These are phyloP conservation scores for Lottia scabra DNA, from an alignment of 2,888 invertebrate genomes.

Conservation along the genomic window DNA sequence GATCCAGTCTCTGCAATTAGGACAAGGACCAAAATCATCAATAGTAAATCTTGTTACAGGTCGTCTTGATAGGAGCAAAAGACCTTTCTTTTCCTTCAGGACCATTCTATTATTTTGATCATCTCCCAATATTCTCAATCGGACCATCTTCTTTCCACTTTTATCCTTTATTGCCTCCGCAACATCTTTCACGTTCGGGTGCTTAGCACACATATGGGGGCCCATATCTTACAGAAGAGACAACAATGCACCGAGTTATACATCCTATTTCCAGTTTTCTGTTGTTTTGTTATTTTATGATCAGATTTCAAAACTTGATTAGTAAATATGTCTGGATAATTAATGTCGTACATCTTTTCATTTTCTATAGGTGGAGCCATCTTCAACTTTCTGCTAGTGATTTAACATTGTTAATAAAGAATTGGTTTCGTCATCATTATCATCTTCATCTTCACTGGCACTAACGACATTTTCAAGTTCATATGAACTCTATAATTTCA, in stretches of 20 bases:
- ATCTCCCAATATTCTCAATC: constrained; percentile 7
- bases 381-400: too few species aligned
- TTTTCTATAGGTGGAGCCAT: background rate
- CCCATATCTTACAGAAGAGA: background rate
- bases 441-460: too few species aligned
- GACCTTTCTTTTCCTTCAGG: constrained; percentile 10
- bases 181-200: background rate
- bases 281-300: background rate
- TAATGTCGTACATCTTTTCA: background rate
- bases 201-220: background rate
- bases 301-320: background rate
- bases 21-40: constrained; percentile 22
- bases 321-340: background rate
- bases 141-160: background rate
- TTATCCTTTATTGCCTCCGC: background rate
- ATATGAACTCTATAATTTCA: too few species aligned
- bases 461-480: too few species aligned
- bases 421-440: too few species aligned
- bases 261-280: background rate
- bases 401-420: too few species aligned
- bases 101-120: constrained; percentile 19
- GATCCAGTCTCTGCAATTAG: constrained; percentile 20
- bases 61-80: constrained; percentile 15
- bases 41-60: constrained; percentile 14
- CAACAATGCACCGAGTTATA: background rate